Conservation (phyloP, 2,113 vertebrate genomes). For the Microtus oregoni region DNA sequence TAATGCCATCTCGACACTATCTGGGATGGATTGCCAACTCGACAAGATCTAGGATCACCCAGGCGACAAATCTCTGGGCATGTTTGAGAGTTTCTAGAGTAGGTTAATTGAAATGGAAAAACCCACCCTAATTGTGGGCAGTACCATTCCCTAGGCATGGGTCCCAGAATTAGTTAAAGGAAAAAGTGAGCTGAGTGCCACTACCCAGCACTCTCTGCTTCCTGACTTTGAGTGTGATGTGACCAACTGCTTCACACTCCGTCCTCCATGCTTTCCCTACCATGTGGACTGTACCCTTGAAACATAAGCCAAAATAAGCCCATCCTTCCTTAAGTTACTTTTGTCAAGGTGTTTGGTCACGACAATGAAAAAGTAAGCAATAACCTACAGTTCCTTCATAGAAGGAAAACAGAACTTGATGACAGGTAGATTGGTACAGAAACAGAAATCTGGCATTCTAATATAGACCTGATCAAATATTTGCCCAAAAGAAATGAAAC, state of each 20-base stretch:
- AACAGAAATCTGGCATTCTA: neutral
- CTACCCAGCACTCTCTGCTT: neutral
- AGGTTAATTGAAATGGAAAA: neutral
- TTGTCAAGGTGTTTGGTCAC: neutral
- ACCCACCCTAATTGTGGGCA: neutral
- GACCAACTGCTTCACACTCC: neutral
- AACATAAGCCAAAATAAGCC: neutral
- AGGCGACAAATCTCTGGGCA: neutral
- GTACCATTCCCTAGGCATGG: neutral
- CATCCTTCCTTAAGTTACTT: neutral
- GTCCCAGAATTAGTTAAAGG: neutral
- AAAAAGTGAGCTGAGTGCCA: neutral
- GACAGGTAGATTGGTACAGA: neutral
- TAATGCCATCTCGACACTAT: neutral
- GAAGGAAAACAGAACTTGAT: neutral
- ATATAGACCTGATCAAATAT: neutral
- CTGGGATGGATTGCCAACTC: neutral
- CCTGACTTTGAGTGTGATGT: neutral
- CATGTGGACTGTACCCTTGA: neutral
- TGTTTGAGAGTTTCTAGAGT: neutral
- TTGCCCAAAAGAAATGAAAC: slow-evolving; percentile 28
- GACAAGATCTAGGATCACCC: neutral
- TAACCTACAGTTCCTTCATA: neutral
- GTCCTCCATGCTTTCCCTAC: neutral
- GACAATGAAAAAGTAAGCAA: neutral